A percentile compares a stretch with the other conserved stretches of the same genome.
Evolutionary conservation across 2,888 invertebrate genomes (phyloP).

Genomic region (Boloria selene): DNA sequence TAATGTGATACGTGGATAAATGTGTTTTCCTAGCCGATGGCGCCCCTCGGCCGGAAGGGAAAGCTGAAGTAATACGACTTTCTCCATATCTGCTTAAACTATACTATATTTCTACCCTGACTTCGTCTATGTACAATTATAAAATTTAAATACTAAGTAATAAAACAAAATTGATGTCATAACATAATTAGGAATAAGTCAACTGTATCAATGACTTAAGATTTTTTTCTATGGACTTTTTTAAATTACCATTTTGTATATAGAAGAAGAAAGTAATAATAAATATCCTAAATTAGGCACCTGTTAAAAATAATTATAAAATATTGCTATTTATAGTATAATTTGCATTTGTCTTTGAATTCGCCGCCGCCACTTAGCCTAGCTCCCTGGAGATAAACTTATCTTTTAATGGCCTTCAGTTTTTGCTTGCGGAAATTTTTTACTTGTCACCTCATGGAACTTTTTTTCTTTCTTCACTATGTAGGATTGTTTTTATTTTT

Average conservation of each 20-base stretch:
- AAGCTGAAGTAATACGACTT: constrained; percentile 46
- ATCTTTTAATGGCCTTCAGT: background rate
- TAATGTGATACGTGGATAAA: background rate
- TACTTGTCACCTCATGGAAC: background rate
- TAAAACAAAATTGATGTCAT: too few species aligned
- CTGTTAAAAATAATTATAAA: background rate
- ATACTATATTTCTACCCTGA: constrained; percentile 1
- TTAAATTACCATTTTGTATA: too few species aligned
- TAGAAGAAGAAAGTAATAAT: too few species aligned
- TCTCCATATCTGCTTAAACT: constrained; percentile 27
- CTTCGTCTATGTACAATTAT: background rate
- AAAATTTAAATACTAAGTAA: too few species aligned
- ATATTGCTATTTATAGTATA: constrained; percentile 1
- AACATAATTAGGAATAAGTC: too few species aligned
- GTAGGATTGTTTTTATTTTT: too few species aligned
- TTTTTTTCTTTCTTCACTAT: too few species aligned
- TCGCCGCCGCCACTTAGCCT: background rate
- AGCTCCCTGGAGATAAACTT: constrained; percentile 10
- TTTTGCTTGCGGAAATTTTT: constrained; percentile 2
- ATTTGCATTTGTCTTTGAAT: background rate
- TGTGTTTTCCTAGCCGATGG: constrained; percentile 31
- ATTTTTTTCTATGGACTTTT: too few species aligned
- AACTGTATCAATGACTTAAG: too few species aligned
- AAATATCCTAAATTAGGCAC: too few species aligned
- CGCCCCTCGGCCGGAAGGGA: constrained; percentile 65